Percentiles rank a stretch among this genome's conserved stretches.
These are phyloP conservation scores for Raphicerus campestris DNA, from an alignment of 2,113 vertebrate genomes.

Conservation along the genomic window DNA sequence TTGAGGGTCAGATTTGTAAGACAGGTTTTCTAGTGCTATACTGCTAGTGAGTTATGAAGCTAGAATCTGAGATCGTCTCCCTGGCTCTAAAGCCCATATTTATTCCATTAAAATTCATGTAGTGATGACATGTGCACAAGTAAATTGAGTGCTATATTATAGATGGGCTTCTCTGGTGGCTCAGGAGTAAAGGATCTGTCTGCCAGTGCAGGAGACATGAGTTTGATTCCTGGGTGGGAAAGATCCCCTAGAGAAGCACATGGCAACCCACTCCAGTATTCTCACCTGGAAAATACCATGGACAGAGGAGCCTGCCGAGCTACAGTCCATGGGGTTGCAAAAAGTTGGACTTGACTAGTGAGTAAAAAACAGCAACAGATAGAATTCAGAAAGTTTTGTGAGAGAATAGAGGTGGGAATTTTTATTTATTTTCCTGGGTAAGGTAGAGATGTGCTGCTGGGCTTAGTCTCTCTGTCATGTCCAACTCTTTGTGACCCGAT, in stretches of 20 bases:
- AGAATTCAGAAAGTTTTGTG: not conserved
- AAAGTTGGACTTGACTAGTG: not conserved
- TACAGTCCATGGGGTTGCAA: not conserved
- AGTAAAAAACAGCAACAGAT: not conserved
- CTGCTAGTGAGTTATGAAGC: not conserved
- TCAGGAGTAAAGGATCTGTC: not conserved
- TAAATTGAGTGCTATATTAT: not conserved
- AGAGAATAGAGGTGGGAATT: not conserved
- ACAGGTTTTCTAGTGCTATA: not conserved
- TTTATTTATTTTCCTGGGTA: not conserved
- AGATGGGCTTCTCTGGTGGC: not conserved
- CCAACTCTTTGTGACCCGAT: not conserved
- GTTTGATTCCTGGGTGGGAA: not conserved
- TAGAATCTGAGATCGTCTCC: not conserved
- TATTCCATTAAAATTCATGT: not conserved
- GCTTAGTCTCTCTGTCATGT: rapidly evolving
- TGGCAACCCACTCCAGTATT: not conserved
- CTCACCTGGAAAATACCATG: not conserved
- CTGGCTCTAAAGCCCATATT: not conserved
- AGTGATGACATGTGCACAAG: not conserved
- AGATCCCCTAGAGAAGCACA: not conserved
- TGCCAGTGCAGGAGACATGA: not conserved
- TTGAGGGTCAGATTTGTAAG: not conserved
- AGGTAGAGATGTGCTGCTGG: not conserved
- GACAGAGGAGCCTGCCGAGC: not conserved